These are phyloP conservation scores for Onthophagus taurus DNA, from an alignment of 1,140 invertebrate genomes.

Conservation along the genomic window DNA sequence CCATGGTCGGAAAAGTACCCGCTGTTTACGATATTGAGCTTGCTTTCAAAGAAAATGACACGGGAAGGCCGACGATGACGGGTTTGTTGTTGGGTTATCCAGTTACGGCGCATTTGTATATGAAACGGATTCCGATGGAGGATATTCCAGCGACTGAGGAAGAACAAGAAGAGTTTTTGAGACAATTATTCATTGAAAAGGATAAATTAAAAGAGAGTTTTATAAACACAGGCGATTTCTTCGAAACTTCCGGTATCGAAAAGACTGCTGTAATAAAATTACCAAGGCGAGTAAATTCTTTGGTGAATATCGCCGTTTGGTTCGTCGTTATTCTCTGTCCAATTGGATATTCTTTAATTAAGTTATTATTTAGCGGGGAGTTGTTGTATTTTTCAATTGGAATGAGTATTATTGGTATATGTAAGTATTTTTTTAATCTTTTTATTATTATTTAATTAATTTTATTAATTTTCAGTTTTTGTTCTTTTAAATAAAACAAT, in stretches of 20 bases:
- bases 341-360: constrained; percentile 59
- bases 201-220: constrained; percentile 76
- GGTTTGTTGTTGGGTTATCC: constrained; percentile 71
- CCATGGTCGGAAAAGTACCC: constrained; percentile 63
- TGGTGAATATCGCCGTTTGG: constrained; percentile 67
- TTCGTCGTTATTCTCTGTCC: constrained; percentile 55
- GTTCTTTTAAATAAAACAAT: constrained; percentile 64
- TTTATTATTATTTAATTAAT: constrained; percentile 6
- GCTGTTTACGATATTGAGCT: constrained; percentile 82
- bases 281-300: constrained; percentile 49
- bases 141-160: constrained; percentile 72
- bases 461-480: constrained; percentile 55
- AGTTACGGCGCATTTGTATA: constrained; percentile 66
- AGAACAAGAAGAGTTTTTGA: constrained; percentile 69
- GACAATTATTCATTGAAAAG: constrained; percentile 72
- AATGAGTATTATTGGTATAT: constrained; percentile 53
- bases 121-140: constrained; percentile 72
- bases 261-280: constrained; percentile 47
- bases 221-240: constrained; percentile 72
- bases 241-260: constrained; percentile 59
- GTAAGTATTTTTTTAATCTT: constrained; percentile 47
- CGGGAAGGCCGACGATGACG: constrained; percentile 65
- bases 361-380: constrained; percentile 60
- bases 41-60: constrained; percentile 58
- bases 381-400: constrained; percentile 61